Evolutionary conservation across 1,140 invertebrate genomes (phyloP), one percentile per base, ranked within the genome.

Genomic region (Phymastichus coffea): DNA sequence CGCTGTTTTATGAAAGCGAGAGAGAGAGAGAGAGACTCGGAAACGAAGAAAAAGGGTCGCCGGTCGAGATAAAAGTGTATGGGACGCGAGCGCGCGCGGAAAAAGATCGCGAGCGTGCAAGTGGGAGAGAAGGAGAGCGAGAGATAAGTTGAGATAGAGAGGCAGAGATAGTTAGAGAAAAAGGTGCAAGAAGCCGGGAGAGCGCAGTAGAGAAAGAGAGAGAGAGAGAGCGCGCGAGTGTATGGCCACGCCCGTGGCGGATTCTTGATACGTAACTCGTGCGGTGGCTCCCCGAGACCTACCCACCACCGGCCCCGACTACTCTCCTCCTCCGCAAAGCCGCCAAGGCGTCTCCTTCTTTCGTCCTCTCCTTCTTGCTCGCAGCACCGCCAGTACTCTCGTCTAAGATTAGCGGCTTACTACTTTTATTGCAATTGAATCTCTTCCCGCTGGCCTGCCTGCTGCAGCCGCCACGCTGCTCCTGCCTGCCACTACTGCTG

Each of bases 191-290:
- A n/a, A n/a, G n/a, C n/a, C n/a, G n/a, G n/a, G n/a, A 66, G 59
- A 54, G 57, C 44, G n/a, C n/a, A n/a, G n/a, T n/a, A n/a, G n/a
- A n/a, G 58, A n/a, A 19, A 49, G 60, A 57, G 58, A 17, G 28
- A 38, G 12, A 6, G 19, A 15, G 30, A 48, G 25, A 23, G 20
- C 30, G 37, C 40, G 26, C 15, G 35, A 49, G 53, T 30, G 14
- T 22, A 38, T 78, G 63, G 76, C 76, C 78, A 79, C 78, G 77
- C 77, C 78, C 77, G 75, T 78, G 71, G 76, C 75, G 70, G 72
- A 80, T 77, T 78, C 76, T 75, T 75, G 75, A 77, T 80, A 80
- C 76, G 76, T 78, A 80, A 78, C 75, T 77, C 75, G 76, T 77
- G 73, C 75, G 66, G 75, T 78, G 75, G 77, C 76, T 78, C 76